phyloP scores from a whole-genome alignment of 1,140 invertebrate genomes.

The Drosophila baimaii region DNA sequence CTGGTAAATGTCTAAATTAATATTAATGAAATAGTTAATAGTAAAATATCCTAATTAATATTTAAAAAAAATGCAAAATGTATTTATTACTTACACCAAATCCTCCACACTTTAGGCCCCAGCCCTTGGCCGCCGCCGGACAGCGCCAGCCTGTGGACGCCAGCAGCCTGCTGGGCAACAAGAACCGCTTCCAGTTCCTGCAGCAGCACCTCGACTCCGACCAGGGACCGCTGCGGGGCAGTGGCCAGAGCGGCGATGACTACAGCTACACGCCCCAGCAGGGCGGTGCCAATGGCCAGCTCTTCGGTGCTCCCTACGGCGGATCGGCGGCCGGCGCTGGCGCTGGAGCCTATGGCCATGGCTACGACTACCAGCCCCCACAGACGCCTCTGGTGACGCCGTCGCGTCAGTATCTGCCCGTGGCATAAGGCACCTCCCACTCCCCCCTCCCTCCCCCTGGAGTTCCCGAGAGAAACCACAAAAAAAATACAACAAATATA shows the following conservation, averaged over 20 bases:
- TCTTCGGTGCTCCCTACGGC: constrained; percentile 38
- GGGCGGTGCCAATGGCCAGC: constrained; percentile 16
- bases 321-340: constrained; percentile 16
- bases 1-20: no score
- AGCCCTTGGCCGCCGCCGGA: constrained; percentile 50
- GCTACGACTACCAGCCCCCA: constrained; percentile 68
- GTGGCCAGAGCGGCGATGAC: constrained; percentile 78
- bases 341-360: constrained; percentile 48
- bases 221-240: constrained; percentile 66
- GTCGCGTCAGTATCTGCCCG: constrained; percentile 72
- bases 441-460: no score
- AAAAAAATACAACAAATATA: not conserved
- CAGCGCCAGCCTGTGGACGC: constrained; percentile 60
- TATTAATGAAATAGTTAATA: no score
- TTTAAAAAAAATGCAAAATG: not conserved
- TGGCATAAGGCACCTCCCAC: constrained; percentile 58
- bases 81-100: no score
- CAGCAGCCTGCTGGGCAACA: constrained; percentile 74
- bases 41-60: not conserved
- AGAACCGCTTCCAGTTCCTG: constrained; percentile 82
- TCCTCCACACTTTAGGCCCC: constrained; percentile 41
- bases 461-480: no score
- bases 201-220: constrained; percentile 73
- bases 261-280: constrained; percentile 65
- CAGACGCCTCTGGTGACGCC: constrained; percentile 50